Evolutionary conservation across 2,113 vertebrate species (phyloP).

Genomic region (Sinocyclocheilus rhinocerous): DNA sequence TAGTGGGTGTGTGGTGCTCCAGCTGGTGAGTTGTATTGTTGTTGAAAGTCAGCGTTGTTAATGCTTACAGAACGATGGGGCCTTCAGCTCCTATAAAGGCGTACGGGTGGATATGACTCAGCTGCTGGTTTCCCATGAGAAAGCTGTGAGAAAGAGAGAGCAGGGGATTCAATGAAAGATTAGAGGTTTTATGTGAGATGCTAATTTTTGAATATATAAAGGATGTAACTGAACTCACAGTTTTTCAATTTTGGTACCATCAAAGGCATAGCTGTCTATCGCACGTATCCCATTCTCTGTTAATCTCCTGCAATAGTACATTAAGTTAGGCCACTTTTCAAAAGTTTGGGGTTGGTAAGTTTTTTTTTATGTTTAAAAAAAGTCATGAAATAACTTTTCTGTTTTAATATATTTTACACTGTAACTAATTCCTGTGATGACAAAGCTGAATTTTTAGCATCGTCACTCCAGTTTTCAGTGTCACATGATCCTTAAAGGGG

Average conservation of each 20-base stretch:
- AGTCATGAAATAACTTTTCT: neutral
- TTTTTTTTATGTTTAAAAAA: neutral
- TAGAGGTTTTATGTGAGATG: constrained; percentile 25
- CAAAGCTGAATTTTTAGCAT: neutral
- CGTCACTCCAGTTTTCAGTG: neutral
- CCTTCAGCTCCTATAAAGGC: constrained; percentile 89
- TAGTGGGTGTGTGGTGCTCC: constrained; percentile 53
- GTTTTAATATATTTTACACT: neutral
- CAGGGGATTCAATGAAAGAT: constrained; percentile 18
- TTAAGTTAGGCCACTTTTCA: neutral
- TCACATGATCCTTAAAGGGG: neutral
- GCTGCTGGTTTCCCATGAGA: constrained; percentile 86
- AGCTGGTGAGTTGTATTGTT: constrained; percentile 53
- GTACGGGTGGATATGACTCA: constrained; percentile 82
- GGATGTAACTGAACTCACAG: constrained; percentile 77
- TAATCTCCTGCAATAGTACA: constrained; percentile 82
- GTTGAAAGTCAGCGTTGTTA: constrained; percentile 47
- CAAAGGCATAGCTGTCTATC: constrained; percentile 91
- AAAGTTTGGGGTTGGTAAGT: neutral
- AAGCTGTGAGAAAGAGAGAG: constrained; percentile 71
- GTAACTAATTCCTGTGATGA: neutral
- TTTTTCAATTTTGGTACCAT: constrained; percentile 86
- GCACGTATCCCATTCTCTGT: constrained; percentile 90
- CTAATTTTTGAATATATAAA: constrained; percentile 18
- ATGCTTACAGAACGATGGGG: constrained; percentile 90